A percentile compares a stretch with the other conserved stretches of the same genome.
These are phyloP conservation scores for Pseudopipra pipra DNA, from an alignment of 2,113 vertebrate genomes.

Conservation along the genomic window DNA sequence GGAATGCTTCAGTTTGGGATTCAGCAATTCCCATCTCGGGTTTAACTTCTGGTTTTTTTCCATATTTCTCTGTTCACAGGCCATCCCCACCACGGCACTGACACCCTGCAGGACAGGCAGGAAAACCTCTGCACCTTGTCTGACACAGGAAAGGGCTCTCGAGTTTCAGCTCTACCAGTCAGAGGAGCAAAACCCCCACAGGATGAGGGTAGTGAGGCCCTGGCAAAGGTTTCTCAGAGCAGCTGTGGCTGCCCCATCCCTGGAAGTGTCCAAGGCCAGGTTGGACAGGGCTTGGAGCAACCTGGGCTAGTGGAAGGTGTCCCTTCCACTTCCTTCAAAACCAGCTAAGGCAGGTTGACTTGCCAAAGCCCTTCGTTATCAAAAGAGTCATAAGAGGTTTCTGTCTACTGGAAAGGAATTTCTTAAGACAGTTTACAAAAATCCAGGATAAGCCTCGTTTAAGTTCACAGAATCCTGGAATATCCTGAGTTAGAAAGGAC, in stretches of 20 bases:
- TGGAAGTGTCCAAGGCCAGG: not conserved
- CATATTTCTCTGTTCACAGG: not conserved
- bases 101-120: not conserved
- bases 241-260: not conserved
- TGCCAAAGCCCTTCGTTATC: not conserved
- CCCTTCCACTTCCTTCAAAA: not conserved
- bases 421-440: not conserved
- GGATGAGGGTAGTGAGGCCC: not conserved
- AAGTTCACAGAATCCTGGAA: not conserved
- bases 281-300: not conserved
- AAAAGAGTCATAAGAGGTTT: not conserved
- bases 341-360: not conserved
- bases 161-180: not conserved
- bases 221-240: not conserved
- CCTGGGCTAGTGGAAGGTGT: not conserved
- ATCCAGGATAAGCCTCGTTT: not conserved
- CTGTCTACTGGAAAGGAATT: not conserved
- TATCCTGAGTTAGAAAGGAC: not conserved
- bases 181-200: not conserved
- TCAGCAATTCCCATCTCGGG: not conserved
- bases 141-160: rapidly evolving
- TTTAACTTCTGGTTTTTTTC: not conserved
- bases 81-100: not conserved
- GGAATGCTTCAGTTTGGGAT: not conserved
- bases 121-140: not conserved